Evolutionary conservation across 2,888 invertebrate species (phyloP), one percentile per base, ranked within the genome.

Genomic region (Dyspetes luteomarginatus): DNA sequence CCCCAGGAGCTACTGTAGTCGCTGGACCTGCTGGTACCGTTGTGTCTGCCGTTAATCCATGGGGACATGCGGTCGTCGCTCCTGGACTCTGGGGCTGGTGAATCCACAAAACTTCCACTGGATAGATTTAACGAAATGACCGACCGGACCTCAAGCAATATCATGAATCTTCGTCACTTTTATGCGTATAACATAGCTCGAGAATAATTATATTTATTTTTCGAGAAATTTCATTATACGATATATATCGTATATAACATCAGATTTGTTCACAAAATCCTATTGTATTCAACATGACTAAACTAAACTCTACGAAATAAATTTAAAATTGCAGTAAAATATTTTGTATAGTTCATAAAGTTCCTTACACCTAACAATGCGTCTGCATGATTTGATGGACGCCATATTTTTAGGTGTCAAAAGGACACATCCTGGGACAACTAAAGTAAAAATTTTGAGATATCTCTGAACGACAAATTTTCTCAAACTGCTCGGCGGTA

Each of bases 1-100:
- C 41, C 43, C 0, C 43, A 80, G 79, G 75, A 26, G 58, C 83
- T 12, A 82, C 78, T 5, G 24, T 83, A 22, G 50, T 83, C 28
- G 56, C 82, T 4, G 30, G 28, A 82, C 80, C 64, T 48, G 74
- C 75, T 36, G 78, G 81, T 50, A 67, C 74, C 41, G 9, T 76
- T 24, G 65, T 67, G 12, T 45, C 52, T 5, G 60, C 68, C 28
- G 45, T 41, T 15, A 24, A 62, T 55, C 71, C 74, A 50, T 67
- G 28, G 68, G 72, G 65, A 58, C 68, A 69, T 22, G 48, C 65
- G 4, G 30, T 77, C 36, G 19, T 77, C 5, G 55, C 56, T 58
- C 75, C 73, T 19, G 50, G 50, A 26, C 5, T 82, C 15, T 83
- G 80, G 80, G 69, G 77, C 15, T 72, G 36, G 30, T 71, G 12